Evolutionary conservation across 2,113 vertebrate species (phyloP).

Genomic region (Leuciscus idus): DNA sequence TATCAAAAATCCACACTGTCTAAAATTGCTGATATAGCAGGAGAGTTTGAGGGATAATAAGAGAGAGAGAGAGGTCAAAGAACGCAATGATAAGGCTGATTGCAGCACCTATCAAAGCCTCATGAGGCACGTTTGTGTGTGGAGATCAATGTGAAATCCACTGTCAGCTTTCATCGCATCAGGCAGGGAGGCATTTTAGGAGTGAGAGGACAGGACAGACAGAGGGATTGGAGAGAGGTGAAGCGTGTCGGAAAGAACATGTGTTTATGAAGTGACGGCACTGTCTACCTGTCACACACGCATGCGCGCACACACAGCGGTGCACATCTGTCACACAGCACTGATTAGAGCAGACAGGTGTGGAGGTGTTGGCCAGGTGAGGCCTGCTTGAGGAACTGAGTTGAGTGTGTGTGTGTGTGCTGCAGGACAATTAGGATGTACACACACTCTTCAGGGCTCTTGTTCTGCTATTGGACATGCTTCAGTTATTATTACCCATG

Average conservation of each 20-base stretch:
- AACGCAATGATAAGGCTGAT: conserved; percentile 35
- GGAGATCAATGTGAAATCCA: conserved; percentile 46
- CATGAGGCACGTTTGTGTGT: conserved; percentile 17
- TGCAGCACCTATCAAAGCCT: conserved; percentile 7
- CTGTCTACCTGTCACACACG: conserved; percentile 42
- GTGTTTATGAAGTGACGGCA: conserved; percentile 47
- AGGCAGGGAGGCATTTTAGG: conserved; percentile 28
- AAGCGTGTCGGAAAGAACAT: conserved; percentile 46
- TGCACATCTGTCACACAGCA: conserved; percentile 31
- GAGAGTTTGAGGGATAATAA: conserved; percentile 2
- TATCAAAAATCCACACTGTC: neutral
- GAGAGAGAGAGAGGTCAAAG: neutral
- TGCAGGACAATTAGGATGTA: neutral
- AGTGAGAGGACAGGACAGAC: conserved; percentile 21
- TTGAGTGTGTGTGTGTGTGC: conserved; percentile 10
- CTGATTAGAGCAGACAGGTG: conserved; percentile 56
- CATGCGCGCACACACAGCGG: conserved; percentile 19
- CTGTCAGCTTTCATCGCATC: conserved; percentile 58
- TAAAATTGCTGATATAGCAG: conserved; percentile 6
- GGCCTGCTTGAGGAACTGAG: neutral
- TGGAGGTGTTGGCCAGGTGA: conserved; percentile 41
- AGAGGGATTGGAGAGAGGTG: conserved; percentile 34
- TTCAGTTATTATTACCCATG: neutral
- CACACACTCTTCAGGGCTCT: neutral
- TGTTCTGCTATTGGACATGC: neutral